Conservation (phyloP, 2,113 vertebrate genomes). For the Malurus melanocephalus region DNA sequence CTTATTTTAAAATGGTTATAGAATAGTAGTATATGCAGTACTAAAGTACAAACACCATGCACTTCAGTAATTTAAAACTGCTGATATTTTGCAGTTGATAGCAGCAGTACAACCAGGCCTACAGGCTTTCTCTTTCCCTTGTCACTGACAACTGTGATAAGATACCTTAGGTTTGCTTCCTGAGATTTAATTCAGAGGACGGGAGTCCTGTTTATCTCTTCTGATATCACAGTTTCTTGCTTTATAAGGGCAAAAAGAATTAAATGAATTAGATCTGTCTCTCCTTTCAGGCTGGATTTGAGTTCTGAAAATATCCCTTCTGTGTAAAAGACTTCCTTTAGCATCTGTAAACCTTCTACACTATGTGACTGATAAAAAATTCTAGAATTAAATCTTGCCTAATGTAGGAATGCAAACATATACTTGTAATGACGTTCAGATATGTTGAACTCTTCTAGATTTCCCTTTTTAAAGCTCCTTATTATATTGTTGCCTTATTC, state of each 20-base stretch:
- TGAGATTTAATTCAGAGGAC: neutral
- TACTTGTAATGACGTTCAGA: neutral
- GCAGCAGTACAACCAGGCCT: neutral
- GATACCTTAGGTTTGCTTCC: neutral
- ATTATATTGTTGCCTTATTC: neutral
- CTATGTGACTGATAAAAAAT: neutral
- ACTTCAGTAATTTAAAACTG: slow-evolving; percentile 12
- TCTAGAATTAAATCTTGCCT: neutral
- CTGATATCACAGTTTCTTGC: neutral
- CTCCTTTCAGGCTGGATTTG: neutral
- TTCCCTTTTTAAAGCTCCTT: neutral
- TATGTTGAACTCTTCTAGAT: neutral
- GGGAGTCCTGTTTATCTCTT: neutral
- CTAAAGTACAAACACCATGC: neutral
- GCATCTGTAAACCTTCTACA: neutral
- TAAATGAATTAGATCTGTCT: neutral
- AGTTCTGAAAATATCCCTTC: neutral
- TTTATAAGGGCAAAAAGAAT: neutral
- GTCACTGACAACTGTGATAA: neutral
- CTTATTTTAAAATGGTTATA: neutral
- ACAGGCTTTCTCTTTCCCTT: neutral
- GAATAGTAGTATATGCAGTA: neutral
- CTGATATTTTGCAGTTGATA: slow-evolving; percentile 4
- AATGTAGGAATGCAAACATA: neutral
- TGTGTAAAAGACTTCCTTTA: neutral